Conservation (phyloP, 2,113 vertebrate species). For the Hydrolagus affinis region DNA sequence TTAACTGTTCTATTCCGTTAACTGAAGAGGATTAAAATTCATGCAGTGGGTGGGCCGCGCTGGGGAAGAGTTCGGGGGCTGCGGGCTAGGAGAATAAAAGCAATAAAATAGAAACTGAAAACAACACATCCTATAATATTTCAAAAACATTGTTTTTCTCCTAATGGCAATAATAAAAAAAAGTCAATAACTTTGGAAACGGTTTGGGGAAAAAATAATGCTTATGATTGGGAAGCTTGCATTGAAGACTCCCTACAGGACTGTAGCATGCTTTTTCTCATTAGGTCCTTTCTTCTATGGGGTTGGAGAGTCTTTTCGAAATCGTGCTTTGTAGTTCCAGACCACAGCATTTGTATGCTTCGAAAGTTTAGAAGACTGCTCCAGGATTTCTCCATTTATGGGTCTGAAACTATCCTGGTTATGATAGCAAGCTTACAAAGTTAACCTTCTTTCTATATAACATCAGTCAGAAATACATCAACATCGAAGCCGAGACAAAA, state of each 20-base stretch:
- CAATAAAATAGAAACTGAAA: slow-evolving; percentile 15
- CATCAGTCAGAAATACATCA: too few species aligned
- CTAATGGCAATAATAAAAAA: not conserved
- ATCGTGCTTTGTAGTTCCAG: not conserved
- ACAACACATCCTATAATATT: not conserved
- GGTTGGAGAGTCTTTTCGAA: not conserved
- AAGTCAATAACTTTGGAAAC: not conserved
- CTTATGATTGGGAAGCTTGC: not conserved
- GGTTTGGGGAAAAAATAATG: not conserved
- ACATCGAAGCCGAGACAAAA: too few species aligned
- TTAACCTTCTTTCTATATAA: too few species aligned
- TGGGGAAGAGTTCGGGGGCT: not conserved
- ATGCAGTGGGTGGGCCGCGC: not conserved
- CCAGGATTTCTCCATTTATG: not conserved
- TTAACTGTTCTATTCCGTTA: not conserved
- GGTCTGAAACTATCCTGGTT: not conserved
- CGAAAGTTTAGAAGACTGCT: not conserved
- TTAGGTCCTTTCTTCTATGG: not conserved
- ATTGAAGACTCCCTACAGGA: not conserved
- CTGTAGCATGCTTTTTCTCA: too few species aligned
- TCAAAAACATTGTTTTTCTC: not conserved
- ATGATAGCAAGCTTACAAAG: too few species aligned
- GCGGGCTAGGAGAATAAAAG: not conserved
- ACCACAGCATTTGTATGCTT: not conserved
- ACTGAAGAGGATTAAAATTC: not conserved